Percentiles rank a stretch among this genome's conserved stretches.
phyloP scores from a whole-genome alignment of 2,113 vertebrate genomes.

The Xiphias gladius region DNA sequence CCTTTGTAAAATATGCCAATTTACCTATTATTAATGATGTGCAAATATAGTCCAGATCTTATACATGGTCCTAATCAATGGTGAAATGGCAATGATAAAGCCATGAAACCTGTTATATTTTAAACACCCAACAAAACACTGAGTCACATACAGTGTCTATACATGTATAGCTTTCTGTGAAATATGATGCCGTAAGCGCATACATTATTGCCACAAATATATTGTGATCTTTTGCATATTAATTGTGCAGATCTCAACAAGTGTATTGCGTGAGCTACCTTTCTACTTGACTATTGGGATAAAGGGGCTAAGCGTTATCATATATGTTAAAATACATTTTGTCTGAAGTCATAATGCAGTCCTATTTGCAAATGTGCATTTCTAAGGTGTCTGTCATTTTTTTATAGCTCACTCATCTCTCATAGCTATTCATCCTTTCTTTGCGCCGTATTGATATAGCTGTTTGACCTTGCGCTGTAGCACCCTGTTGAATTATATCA shows the following conservation, averaged over 20 bases:
- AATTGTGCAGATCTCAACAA: conserved; percentile 76
- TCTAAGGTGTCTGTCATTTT: conserved; percentile 35
- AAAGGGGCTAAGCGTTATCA: conserved; percentile 76
- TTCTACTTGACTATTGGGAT: conserved; percentile 76
- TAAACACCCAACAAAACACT: conserved; percentile 65
- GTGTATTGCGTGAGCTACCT: conserved; percentile 82
- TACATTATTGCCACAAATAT: conserved; percentile 85
- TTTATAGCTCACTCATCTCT: conserved; percentile 25
- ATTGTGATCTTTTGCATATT: conserved; percentile 85
- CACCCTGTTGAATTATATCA: conserved; percentile 77
- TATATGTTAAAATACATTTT: conserved; percentile 64
- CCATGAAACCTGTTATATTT: conserved; percentile 56
- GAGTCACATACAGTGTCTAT: conserved; percentile 64
- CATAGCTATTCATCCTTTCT: neutral
- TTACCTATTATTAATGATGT: conserved; percentile 24
- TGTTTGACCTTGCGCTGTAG: conserved; percentile 70
- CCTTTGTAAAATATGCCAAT: conserved; percentile 22
- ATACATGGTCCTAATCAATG: conserved; percentile 29
- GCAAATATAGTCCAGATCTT: conserved; percentile 45
- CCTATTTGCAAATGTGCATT: conserved; percentile 45
- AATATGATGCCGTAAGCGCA: conserved; percentile 74
- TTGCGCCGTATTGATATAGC: conserved; percentile 36
- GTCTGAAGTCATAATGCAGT: conserved; percentile 54
- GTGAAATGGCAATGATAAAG: conserved; percentile 56
- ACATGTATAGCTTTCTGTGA: conserved; percentile 59